Percentiles rank a stretch among this genome's conserved stretches.
phyloP scores from a whole-genome alignment of 2,888 invertebrate genomes.

The Syrphus vitripennis region DNA sequence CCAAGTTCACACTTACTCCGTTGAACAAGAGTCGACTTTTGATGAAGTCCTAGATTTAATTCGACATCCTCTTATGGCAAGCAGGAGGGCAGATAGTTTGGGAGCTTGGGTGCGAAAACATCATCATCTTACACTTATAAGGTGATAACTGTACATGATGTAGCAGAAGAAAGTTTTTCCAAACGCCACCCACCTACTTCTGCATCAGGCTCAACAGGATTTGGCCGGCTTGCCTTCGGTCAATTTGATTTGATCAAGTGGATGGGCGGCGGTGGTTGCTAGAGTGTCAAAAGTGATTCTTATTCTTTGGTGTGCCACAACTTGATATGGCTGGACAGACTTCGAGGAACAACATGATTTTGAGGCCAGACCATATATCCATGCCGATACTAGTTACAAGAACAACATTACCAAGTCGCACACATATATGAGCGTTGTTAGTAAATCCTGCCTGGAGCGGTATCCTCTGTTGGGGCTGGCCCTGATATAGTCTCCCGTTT shows the following conservation, averaged over 20 bases:
- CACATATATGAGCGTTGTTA: constrained; percentile 42
- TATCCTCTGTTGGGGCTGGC: constrained; percentile 34
- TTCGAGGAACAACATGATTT: constrained; percentile 57
- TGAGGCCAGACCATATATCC: constrained; percentile 56
- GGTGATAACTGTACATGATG: constrained; percentile 71
- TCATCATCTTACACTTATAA: constrained; percentile 71
- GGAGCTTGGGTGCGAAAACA: constrained; percentile 64
- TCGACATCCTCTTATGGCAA: constrained; percentile 38
- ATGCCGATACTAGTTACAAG: constrained; percentile 45
- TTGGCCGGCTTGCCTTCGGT: constrained; percentile 55
- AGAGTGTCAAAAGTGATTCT: constrained; percentile 61
- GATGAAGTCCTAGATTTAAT: constrained; percentile 70
- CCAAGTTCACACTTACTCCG: constrained; percentile 61
- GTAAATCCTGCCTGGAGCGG: constrained; percentile 47
- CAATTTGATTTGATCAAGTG: constrained; percentile 63
- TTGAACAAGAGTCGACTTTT: constrained; percentile 67
- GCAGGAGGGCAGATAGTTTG: not conserved
- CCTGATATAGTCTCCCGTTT: constrained; percentile 10
- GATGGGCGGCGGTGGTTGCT: constrained; percentile 30
- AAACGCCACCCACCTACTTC: constrained; percentile 19
- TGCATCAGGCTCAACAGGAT: constrained; percentile 52
- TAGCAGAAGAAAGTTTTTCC: constrained; percentile 68
- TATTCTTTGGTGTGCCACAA: constrained; percentile 68
- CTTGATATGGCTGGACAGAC: constrained; percentile 43
- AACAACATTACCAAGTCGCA: constrained; percentile 55